Base-by-base conservation (phyloP, 2,888 invertebrate genomes). In the Crossocerus cetratus region DNA sequence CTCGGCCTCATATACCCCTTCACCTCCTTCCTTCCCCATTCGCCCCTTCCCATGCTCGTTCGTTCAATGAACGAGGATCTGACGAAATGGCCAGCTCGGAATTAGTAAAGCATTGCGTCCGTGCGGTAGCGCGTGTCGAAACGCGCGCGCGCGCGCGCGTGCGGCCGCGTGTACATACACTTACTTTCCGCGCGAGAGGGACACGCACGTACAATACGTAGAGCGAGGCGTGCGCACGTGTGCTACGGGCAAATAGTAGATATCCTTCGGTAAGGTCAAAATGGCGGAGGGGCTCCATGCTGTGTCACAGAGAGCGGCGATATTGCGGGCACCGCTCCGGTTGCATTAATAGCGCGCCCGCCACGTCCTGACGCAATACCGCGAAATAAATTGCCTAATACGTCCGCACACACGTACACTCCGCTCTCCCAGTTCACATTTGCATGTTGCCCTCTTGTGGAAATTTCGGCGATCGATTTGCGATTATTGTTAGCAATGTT, bases 221-320 rank as follows among this genome's bases (percentile, higher is more conserved):
- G 1, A 32, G 1, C 5, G 1, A 32, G 4, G 54, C 65, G 44
- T 32, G 53, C 49, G 54, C 18, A 58, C 65, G 69, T 80, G 32
- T 32, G 32, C 8, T 32, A 32, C 8, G 32, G 32, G 32, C 32
- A 32, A 80, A 80, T 81, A 82, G 81, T 83, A 82, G 87, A 88
- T 88, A 88, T 89, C 88, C 88, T 88, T 88, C 87, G 85, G 73
- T 88, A 87, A 88, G 88, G 88, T 88, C 88, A 88, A 87, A 88
- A 88, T 88, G 88, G 88, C 88, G 87, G 85, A 82, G 81, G 32
- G 5, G 32, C 68, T 74, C 76, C 75, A 73, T 76, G 74, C 80
- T 76, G 77, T 77, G 75, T 32, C 32, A 76, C 64, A 55, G 32
- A 32, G 32, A 32, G 32, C 32, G 32, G 56, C 80, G 79, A 83